Evolutionary conservation across 2,113 vertebrate genomes (phyloP), one percentile per base, ranked within the genome.

Genomic region (Asarcornis scutulata): DNA sequence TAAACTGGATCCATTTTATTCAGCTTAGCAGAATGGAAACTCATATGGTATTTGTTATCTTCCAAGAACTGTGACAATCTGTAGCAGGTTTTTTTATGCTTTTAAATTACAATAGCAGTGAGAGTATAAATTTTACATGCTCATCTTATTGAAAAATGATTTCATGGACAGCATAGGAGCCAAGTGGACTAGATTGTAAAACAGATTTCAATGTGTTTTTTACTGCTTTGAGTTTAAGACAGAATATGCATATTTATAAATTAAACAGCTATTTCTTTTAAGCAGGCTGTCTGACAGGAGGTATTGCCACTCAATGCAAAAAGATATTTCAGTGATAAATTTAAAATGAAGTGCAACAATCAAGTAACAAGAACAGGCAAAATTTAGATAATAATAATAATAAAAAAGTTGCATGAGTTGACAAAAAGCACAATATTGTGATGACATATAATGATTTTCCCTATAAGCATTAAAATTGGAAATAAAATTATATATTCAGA

Each of bases 11-110:
- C 13, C 17, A 44, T 75, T 91, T 96, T 56, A 77, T 71, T 91
- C 56, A 80, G 55, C 40, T 71, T 32, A 86, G 46, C 29, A 95
- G 60, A 83, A 94, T 83, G 56, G 76, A 95, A 96, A 89, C 23
- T 86, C 82, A 83, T 59, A 84, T 78, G 56, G 72, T 72, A 74
- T 64, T 77, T 89, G 46, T 94, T 91, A 96, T 64, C 36, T 83
- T 88, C 40, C 63, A 86, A 75, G 68, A 75, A 67, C 32, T 86
- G 32, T 52, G 68, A 83, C 38, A 83, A 75, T 78, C 64, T 86
- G 27, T 15, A 73, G 25, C 23, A 77, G 26, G 27, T 67, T 86
- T 50, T 55, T 77, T 34, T 17, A 16, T 34, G 9, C 36, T 83
- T 91, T 78, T n/a, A 83, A 93, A 86, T 80, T 80, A 63, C 27